Evolutionary conservation across 2,888 invertebrate genomes (phyloP).

Genomic region (Odontocolon sp.): DNA sequence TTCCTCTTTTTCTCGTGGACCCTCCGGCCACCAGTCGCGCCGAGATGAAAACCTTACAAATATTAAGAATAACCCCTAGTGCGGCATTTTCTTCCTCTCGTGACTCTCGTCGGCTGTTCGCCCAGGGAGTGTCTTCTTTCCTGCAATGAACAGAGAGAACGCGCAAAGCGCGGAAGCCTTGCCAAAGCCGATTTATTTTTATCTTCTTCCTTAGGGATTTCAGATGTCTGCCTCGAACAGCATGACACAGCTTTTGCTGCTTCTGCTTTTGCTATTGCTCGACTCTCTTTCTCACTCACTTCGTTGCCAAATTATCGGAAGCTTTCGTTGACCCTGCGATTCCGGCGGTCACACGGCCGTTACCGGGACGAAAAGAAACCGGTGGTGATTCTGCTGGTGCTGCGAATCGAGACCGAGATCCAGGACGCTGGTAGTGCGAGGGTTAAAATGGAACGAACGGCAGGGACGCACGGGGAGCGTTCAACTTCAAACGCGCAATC

Average conservation of each 20-base stretch:
- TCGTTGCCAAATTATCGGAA: conserved; percentile 38
- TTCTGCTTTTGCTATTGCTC: conserved; percentile 5
- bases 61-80: conserved; percentile 75
- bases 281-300: conserved; percentile 32
- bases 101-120: conserved; percentile 41
- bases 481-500: conserved; percentile 61
- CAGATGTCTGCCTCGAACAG: conserved; percentile 62
- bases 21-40: conserved; percentile 45
- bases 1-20: conserved; percentile 19
- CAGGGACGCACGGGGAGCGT: conserved; percentile 37
- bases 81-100: conserved; percentile 42
- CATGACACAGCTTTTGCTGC: conserved; percentile 43
- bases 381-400: background rate
- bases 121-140: conserved; percentile 35
- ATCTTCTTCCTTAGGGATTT: conserved; percentile 71
- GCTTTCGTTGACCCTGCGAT: conserved; percentile 48
- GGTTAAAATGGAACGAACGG: conserved; percentile 13
- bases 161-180: conserved; percentile 70
- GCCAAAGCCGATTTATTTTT: conserved; percentile 78
- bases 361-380: too few species aligned
- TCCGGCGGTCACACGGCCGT: background rate
- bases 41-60: conserved; percentile 77
- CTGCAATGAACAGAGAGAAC: conserved; percentile 40
- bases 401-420: background rate
- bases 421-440: background rate